Evolutionary conservation across 1,140 invertebrate genomes (phyloP), one percentile per base, ranked within the genome.

Genomic region (Calycopis cecrops): DNA sequence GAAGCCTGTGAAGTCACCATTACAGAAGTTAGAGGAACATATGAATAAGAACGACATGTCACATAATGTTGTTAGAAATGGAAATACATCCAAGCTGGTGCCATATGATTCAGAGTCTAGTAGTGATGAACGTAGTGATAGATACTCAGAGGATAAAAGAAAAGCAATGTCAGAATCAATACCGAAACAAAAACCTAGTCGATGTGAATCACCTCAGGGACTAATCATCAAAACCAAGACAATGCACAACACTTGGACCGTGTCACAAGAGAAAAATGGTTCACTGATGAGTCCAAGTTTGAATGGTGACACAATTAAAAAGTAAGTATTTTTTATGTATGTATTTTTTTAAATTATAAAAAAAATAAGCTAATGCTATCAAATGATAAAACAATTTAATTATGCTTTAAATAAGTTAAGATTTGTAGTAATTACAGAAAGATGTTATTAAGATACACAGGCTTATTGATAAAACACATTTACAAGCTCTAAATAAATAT

Each of bases 161-260:
- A 73, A 63, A 62, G 61, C 54, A 35, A 65, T 67, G 12, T 54
- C 52, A 52, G 35, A 62, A 61, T 10, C 63, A 62, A 11, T 44
- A 28, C 56, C 61, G 12, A 72, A 71, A 55, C 62, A 75, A 1
- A 79, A 82, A 42, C 73, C 76, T 0, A 76, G 75, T 42, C 64
- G 79, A 6, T 74, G 79, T 48, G 60, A 67, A 10, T 69, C 70
- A 8, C 67, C 78, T 9, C 70, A 69, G 42, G 63, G 69, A 3
- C 69, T 79, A n/a, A 67, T 82, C 21, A 79, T 88, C 9, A 76
- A 80, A 10, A 88, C 88, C 0, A 87, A 88, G 60, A 76, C 84
- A 8, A 85, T 85, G 55, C 78, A 82, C 12, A 79, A 85, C 9
- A 78, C 87, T 4, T 90, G 89, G 89, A 88, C 87, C 18, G 88